Evolutionary conservation across 1,140 invertebrate species (phyloP).

Genomic region (Drosophila arizonae): DNA sequence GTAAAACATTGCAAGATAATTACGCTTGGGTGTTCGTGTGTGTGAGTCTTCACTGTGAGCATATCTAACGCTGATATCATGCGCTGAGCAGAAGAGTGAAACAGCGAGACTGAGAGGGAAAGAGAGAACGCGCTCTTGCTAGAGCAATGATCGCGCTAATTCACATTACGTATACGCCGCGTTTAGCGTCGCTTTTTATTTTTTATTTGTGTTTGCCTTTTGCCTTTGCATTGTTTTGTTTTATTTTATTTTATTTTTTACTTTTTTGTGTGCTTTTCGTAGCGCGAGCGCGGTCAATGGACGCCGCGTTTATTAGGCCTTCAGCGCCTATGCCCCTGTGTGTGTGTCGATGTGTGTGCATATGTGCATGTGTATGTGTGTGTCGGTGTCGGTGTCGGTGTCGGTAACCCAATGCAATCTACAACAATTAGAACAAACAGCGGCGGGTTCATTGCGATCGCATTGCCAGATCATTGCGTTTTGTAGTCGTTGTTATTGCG

Average conservation of each 20-base stretch:
- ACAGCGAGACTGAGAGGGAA: conserved; percentile 2
- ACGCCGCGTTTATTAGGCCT: conserved; percentile 62
- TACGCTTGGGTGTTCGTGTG: background rate
- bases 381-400: conserved; percentile 35
- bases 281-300: conserved; percentile 53
- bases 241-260: background rate
- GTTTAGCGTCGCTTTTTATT: conserved; percentile 17
- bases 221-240: conserved; percentile 25
- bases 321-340: conserved; percentile 17
- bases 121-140: conserved; percentile 5
- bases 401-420: conserved; percentile 57
- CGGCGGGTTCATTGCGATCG: conserved; percentile 51
- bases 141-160: conserved; percentile 6
- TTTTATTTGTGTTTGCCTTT: conserved; percentile 19
- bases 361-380: conserved; percentile 3
- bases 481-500: conserved; percentile 36
- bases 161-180: conserved; percentile 51
- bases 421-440: conserved; percentile 73
- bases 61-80: conserved; percentile 11
- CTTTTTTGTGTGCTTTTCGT: conserved; percentile 30
- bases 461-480: conserved; percentile 50
- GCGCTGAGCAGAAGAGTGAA: background rate
- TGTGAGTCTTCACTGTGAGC: background rate
- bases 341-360: conserved; percentile 15
- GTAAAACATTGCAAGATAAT: background rate